Conservation (phyloP, 2,797 vertebrate genomes). For the Discoglossus pictus region DNA sequence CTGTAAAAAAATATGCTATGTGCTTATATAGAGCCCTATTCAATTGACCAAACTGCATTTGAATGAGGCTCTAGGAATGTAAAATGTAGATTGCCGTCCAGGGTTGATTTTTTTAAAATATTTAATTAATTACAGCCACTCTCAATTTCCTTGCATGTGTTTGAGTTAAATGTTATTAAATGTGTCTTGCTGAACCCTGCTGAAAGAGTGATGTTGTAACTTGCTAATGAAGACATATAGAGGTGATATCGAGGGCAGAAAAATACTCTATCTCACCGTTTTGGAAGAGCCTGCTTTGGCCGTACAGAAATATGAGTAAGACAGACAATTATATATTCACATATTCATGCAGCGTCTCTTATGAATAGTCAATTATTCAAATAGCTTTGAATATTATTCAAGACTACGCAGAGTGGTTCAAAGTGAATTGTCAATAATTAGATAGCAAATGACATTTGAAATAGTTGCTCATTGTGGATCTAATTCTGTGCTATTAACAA, state of each 20-base stretch:
- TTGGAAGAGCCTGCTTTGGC: conserved; percentile 31
- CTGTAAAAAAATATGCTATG: too few species aligned
- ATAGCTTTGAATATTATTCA: conserved; percentile 17
- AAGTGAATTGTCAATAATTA: conserved; percentile 13
- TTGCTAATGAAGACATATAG: conserved; percentile 61
- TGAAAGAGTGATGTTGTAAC: conserved; percentile 53
- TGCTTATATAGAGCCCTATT: too few species aligned
- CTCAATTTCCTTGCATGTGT: conserved; percentile 53
- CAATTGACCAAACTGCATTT: too few species aligned
- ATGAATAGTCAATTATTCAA: conserved; percentile 30
- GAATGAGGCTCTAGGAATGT: too few species aligned
- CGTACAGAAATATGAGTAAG: conserved; percentile 2
- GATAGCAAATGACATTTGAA: conserved; percentile 16
- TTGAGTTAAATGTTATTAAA: conserved; percentile 65
- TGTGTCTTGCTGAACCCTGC: conserved; percentile 57
- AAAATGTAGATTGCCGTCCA: conserved; percentile 5
- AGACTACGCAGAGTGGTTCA: neutral
- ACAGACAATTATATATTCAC: conserved; percentile 20
- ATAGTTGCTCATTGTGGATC: neutral
- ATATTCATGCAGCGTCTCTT: conserved; percentile 9
- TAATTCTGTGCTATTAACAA: conserved; percentile 23
- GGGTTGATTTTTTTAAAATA: neutral
- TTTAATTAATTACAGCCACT: conserved; percentile 34
- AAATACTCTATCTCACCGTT: conserved; percentile 49
- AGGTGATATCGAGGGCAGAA: conserved; percentile 53